Evolutionary conservation across 2,797 vertebrate genomes (phyloP).

Genomic region (Eulemur coronatus): DNA sequence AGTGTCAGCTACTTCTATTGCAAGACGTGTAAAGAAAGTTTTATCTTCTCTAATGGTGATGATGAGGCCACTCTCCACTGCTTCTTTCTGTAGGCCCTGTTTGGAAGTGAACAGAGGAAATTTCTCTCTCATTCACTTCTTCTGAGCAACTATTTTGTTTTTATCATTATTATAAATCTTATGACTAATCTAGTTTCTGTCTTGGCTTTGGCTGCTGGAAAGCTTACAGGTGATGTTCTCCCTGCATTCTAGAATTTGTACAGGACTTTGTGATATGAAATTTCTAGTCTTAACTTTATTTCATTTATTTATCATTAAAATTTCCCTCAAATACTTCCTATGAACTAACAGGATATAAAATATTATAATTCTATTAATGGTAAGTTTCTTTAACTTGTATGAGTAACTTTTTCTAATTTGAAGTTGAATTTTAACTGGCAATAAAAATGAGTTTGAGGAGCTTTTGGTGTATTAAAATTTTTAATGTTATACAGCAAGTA

Average conservation of each 20-base stretch:
- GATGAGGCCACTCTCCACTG: background rate
- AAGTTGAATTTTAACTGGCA: background rate
- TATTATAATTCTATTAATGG: background rate
- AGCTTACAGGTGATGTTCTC: background rate
- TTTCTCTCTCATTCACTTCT: background rate
- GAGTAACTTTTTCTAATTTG: background rate
- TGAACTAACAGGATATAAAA: background rate
- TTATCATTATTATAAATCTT: background rate
- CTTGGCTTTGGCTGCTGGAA: background rate
- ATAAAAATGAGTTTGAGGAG: background rate
- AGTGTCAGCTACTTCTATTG: background rate
- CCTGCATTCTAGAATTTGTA: background rate
- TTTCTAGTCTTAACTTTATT: background rate
- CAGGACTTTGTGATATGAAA: background rate
- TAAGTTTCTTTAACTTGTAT: background rate
- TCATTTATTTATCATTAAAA: background rate
- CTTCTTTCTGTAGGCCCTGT: background rate
- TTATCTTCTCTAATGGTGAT: background rate
- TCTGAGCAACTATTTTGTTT: background rate
- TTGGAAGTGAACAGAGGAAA: background rate
- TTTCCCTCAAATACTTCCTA: background rate
- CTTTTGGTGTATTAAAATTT: background rate
- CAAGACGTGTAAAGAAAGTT: background rate
- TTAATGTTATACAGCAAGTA: background rate
- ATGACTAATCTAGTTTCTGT: background rate